Percentiles rank a stretch among this genome's conserved stretches.
These are phyloP conservation scores for Hermatobates lingyangjiaoensis DNA, from an alignment of 1,140 invertebrate species.

Conservation along the genomic window DNA sequence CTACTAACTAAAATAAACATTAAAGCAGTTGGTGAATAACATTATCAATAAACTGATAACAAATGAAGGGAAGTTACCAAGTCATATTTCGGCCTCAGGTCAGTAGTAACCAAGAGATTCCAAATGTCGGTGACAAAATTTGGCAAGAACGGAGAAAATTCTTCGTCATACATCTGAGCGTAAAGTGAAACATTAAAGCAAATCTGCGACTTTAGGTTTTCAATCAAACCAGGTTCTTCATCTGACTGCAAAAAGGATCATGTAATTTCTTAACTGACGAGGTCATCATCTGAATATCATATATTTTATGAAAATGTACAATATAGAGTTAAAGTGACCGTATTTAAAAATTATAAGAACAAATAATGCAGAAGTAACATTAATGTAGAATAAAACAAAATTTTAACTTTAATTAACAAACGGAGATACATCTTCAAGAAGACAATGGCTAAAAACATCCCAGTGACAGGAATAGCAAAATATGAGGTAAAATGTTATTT, in stretches of 20 bases:
- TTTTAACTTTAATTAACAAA: too few species aligned
- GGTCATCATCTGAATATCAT: not conserved
- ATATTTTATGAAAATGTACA: not conserved
- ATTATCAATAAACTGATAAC: too few species aligned
- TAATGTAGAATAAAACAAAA: too few species aligned
- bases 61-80: constrained; percentile 34
- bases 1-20: too few species aligned
- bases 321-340: not conserved
- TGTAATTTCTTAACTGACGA: too few species aligned
- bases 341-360: too few species aligned
- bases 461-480: not conserved
- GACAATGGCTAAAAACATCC: not conserved
- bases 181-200: constrained; percentile 90
- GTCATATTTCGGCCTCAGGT: constrained; percentile 78
- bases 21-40: too few species aligned
- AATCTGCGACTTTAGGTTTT: constrained; percentile 82
- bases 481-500: too few species aligned
- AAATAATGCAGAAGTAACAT: too few species aligned
- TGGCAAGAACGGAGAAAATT: constrained; percentile 73
- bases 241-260: constrained; percentile 50
- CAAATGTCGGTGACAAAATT: constrained; percentile 84
- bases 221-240: constrained; percentile 75
- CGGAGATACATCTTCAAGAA: not conserved
- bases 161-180: constrained; percentile 94
- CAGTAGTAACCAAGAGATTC: constrained; percentile 69